A percentile compares a stretch with the other conserved stretches of the same genome.
phyloP scores from a whole-genome alignment of 37 sponge, comb jelly and placozoan genomes.

The Theonella swinhoei region DNA sequence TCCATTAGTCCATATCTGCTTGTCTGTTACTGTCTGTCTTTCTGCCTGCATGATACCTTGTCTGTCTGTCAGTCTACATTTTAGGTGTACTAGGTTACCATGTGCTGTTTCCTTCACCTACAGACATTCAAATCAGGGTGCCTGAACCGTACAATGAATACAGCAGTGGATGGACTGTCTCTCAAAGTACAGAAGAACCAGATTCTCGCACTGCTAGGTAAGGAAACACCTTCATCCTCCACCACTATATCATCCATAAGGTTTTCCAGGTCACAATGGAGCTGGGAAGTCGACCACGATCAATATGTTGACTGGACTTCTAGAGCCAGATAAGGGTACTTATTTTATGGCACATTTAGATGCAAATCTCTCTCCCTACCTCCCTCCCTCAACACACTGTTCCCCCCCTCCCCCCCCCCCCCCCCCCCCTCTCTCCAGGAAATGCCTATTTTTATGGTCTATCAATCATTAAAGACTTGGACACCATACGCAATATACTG shows the following conservation, averaged over 20 bases:
- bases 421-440: constrained; percentile 26
- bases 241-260: not conserved
- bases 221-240: not conserved
- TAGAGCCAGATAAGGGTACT: constrained; percentile 59
- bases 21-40: too few relatives aligned
- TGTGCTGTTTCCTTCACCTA: too few relatives aligned
- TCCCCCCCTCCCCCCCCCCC: too few relatives aligned
- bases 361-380: not conserved
- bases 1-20: too few relatives aligned
- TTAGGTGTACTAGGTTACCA: too few relatives aligned
- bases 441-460: constrained; percentile 74
- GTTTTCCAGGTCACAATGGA: constrained; percentile 74
- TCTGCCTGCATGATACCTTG: too few relatives aligned
- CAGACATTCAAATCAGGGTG: constrained; percentile 20
- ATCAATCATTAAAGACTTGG: constrained; percentile 66
- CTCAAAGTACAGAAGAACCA: constrained; percentile 52
- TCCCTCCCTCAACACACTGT: not conserved
- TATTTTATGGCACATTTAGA: too few relatives aligned
- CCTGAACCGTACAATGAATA: constrained; percentile 16
- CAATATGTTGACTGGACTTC: constrained; percentile 85
- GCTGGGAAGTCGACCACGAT: constrained; percentile 89
- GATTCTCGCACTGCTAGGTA: constrained; percentile 75
- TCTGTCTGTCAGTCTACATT: too few relatives aligned
- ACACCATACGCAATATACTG: constrained; percentile 61
- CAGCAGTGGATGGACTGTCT: constrained; percentile 65